These are phyloP conservation scores for Lampropteryx suffumata DNA, from an alignment of 2,888 invertebrate genomes.

Conservation along the genomic window DNA sequence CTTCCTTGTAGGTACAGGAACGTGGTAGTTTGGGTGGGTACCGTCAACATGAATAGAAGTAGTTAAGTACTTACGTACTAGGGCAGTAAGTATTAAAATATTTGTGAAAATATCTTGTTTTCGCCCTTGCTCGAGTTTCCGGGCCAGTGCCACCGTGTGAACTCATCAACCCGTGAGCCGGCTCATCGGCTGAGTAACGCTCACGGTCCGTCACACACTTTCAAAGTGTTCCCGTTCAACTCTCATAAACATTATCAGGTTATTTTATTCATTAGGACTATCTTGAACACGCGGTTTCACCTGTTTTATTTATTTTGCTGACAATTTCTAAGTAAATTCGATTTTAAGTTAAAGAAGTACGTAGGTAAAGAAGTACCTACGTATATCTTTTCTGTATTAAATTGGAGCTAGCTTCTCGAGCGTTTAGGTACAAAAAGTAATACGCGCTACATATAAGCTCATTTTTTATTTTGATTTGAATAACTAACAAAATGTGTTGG, in stretches of 20 bases:
- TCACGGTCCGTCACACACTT: constrained; percentile 68
- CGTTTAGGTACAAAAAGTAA: no score
- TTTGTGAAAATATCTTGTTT: constrained; percentile 38
- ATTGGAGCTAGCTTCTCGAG: no score
- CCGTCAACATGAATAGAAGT: no score
- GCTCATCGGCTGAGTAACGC: constrained; percentile 59
- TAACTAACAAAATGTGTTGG: no score
- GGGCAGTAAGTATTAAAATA: constrained; percentile 5
- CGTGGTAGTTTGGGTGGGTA: no score
- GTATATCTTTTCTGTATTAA: no score
- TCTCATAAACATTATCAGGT: constrained; percentile 30
- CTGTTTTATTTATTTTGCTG: neutral
- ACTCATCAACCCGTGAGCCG: constrained; percentile 60
- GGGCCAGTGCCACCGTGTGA: constrained; percentile 62
- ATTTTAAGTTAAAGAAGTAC: no score
- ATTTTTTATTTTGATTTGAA: no score
- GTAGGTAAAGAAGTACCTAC: no score
- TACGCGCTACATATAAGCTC: no score
- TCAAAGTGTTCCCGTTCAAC: constrained; percentile 60
- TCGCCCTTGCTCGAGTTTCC: constrained; percentile 76
- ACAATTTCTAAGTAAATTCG: no score
- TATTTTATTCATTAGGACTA: constrained; percentile 31
- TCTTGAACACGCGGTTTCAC: constrained; percentile 23
- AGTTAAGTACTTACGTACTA: no score
- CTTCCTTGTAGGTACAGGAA: constrained; percentile 20